These are phyloP conservation scores for Patiria pectinifera DNA, from an alignment of 53 echinoderm and acorn worm species.

Conservation along the genomic window DNA sequence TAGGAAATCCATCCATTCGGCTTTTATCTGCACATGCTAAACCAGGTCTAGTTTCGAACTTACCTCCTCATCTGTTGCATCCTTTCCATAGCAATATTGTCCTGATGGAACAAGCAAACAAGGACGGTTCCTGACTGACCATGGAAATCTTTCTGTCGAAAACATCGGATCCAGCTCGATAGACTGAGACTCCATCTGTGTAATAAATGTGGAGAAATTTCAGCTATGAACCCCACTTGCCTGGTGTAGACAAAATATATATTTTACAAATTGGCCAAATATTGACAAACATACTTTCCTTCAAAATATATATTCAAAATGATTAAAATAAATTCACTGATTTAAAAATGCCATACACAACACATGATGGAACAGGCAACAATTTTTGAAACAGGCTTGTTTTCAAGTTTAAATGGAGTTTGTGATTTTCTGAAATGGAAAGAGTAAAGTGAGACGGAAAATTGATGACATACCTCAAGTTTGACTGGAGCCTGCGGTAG, in stretches of 20 bases:
- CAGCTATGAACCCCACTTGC: no score
- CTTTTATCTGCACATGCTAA: background rate
- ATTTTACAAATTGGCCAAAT: no score
- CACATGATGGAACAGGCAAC: no score
- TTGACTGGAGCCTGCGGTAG: constrained; percentile 74
- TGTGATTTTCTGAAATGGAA: background rate
- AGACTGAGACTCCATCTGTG: constrained; percentile 63
- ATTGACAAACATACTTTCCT: no score
- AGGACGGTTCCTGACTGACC: constrained; percentile 90
- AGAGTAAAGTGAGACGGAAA: background rate
- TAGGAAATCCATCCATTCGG: background rate
- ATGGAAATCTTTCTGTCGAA: constrained; percentile 85
- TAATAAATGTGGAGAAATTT: background rate
- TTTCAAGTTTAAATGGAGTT: no score
- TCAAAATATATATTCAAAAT: no score
- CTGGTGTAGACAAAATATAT: no score
- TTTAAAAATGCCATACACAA: no score
- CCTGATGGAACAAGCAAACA: constrained; percentile 96
- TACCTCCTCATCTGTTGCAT: constrained; percentile 95
- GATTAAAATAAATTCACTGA: no score
- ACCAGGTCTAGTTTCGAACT: background rate
- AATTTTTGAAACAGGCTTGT: no score
- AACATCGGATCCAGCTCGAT: constrained; percentile 77
- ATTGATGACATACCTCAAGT: constrained; percentile 70
- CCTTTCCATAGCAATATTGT: constrained; percentile 92